Conservation (phyloP, 1,140 invertebrate species). For the Meteorus sp. region DNA sequence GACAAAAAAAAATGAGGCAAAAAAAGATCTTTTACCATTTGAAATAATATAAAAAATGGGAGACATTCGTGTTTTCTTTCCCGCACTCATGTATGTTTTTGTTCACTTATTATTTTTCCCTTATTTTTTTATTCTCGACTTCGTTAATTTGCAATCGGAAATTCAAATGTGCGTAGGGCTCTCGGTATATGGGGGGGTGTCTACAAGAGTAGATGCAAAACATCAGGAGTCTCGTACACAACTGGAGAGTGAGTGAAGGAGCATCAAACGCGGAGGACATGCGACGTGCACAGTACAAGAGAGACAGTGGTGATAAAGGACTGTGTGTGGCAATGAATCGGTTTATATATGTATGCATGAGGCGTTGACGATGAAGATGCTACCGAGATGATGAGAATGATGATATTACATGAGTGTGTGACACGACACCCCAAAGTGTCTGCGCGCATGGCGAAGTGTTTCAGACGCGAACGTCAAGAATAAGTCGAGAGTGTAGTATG, state of each 20-base stretch:
- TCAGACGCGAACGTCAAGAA: too few relatives aligned
- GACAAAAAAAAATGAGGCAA: constrained; percentile 1
- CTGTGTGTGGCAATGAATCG: too few relatives aligned
- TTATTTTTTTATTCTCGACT: constrained; percentile 2
- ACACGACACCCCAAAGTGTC: constrained; percentile 8
- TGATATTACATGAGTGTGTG: too few relatives aligned
- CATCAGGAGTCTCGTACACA: background rate
- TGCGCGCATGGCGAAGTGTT: background rate
- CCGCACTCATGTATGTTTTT: too few relatives aligned
- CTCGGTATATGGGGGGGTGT: too few relatives aligned
- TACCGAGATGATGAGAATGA: too few relatives aligned
- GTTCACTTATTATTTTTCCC: too few relatives aligned
- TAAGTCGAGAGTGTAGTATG: too few relatives aligned
- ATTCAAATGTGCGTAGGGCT: constrained; percentile 9
- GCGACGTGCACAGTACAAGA: background rate
- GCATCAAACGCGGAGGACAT: background rate
- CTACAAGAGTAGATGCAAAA: too few relatives aligned
- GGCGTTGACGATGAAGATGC: background rate
- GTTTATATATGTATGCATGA: too few relatives aligned
- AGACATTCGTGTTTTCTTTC: too few relatives aligned
- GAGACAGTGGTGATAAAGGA: background rate
- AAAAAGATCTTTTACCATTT: background rate
- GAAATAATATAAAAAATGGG: background rate
- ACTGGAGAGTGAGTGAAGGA: background rate
- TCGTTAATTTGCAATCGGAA: constrained; percentile 20